Evolutionary conservation across 2,888 invertebrate species (phyloP), one percentile per base, ranked within the genome.

Genomic region (Exephanes ischioxanthus): DNA sequence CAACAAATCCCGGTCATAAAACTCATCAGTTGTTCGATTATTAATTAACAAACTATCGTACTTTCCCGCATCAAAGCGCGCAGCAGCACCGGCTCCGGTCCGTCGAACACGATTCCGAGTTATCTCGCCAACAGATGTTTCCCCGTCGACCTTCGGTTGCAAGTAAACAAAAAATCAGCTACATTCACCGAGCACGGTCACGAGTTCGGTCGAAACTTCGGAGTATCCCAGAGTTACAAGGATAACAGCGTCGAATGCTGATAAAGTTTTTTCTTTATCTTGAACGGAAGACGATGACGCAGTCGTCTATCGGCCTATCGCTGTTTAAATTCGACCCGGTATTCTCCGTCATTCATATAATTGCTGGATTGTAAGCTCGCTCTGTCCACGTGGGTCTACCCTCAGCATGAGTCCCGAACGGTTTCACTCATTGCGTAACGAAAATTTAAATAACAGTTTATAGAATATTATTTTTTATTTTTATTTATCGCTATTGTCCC

Each of bases 61-160:
- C 1, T 37, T 3, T 22, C 3, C n/a, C 9, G 53, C 30, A 30
- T 63, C n/a, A 30, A 63, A 75, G 5, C 19, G 22, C 19, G 6
- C 4, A 63, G 6, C 4, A 63, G 37, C 33, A 26, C 5, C 33
- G n/a, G 9, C 33, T 55, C 5, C 22, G 37, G 30, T 3, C 33
- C 19, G 33, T 14, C 22, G 33, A 51, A 63, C 9, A 51, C 48
- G 14, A 63, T 51, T 70, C 22, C 14, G 14, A 79, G 75, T 72
- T 70, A 82, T 82, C 82, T 71, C 26, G 19, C 67, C 2, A 53
- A 79, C 78, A 82, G 82, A 85, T 85, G 85, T 75, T 79, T n/a
- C 58, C 41, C 14, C 33, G 53, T 72, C 22, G 55, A 33, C 45
- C 30, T 16, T 33, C 51, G 51, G 14, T 48, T 14, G 45, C 45